phyloP scores from a whole-genome alignment of 2,797 vertebrate genomes.

The Eospalax fontanierii region DNA sequence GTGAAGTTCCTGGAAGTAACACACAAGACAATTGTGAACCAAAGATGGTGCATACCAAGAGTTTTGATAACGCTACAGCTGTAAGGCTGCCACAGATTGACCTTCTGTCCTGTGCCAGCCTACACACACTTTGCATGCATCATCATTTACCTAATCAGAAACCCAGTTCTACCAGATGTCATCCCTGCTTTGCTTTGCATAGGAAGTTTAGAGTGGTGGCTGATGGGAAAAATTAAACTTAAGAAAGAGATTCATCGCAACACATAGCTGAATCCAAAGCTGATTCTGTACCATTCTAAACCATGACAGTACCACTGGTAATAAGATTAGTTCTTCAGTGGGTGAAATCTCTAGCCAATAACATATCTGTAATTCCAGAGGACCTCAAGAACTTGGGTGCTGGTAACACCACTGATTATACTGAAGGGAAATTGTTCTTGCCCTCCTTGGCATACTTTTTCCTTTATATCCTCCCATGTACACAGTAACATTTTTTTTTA shows the following conservation, averaged over 20 bases:
- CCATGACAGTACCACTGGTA: neutral
- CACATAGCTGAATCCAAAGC: neutral
- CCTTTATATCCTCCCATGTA: neutral
- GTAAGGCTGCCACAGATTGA: neutral
- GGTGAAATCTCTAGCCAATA: neutral
- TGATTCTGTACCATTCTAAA: neutral
- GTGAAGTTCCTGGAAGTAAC: neutral
- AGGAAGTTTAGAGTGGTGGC: neutral
- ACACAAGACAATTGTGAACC: neutral
- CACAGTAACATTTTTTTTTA: neutral
- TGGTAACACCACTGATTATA: neutral
- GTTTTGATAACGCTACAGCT: neutral
- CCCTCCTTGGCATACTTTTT: neutral
- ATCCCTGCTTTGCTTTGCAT: neutral
- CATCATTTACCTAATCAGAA: neutral
- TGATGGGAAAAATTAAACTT: neutral
- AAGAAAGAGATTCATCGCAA: neutral
- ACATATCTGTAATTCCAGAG: neutral
- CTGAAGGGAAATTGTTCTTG: neutral
- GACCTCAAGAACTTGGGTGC: neutral
- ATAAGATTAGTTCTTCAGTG: neutral
- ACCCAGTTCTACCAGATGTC: neutral
- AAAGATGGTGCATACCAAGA: neutral
- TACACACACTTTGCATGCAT: neutral
- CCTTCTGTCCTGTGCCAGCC: neutral